Evolutionary conservation across 1,140 invertebrate species (phyloP).

Genomic region (Macrobrachium rosenbergii): DNA sequence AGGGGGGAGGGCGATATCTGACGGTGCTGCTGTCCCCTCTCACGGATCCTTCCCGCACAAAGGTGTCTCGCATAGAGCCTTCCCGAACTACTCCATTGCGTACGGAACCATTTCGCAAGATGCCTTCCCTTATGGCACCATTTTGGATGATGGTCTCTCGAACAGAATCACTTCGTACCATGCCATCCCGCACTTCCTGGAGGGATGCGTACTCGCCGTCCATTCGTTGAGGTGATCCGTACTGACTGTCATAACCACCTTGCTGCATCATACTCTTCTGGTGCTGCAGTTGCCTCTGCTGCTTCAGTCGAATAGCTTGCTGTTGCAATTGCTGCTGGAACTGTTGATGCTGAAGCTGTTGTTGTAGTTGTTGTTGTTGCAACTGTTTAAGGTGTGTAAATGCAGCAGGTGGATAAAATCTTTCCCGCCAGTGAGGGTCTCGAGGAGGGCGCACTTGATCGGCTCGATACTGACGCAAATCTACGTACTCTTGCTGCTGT

Average conservation of each 20-base stretch:
- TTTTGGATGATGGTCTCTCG: slow-evolving; percentile 8
- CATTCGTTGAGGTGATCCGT: slow-evolving; percentile 46
- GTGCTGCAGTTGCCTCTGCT: slow-evolving; percentile 32
- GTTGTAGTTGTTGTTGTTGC: slow-evolving; percentile 37
- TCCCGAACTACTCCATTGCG: slow-evolving; percentile 12
- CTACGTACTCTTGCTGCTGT: slow-evolving; percentile 59
- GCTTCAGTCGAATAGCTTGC: slow-evolving; percentile 35
- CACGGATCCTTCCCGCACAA: background rate
- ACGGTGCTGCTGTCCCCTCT: background rate
- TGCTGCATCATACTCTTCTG: slow-evolving; percentile 48
- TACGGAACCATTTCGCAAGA: slow-evolving; percentile 22
- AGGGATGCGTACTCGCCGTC: slow-evolving; percentile 56
- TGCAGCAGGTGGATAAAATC: slow-evolving; percentile 37
- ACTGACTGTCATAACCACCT: slow-evolving; percentile 37
- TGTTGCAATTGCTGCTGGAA: slow-evolving; percentile 26
- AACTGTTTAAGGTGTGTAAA: slow-evolving; percentile 54
- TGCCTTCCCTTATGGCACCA: slow-evolving; percentile 19
- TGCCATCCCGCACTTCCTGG: slow-evolving; percentile 46
- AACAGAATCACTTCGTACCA: slow-evolving; percentile 10
- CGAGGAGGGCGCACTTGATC: slow-evolving; percentile 49
- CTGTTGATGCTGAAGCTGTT: slow-evolving; percentile 36
- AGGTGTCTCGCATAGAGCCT: slow-evolving; percentile 5
- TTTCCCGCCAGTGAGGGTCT: slow-evolving; percentile 50
- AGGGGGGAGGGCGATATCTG: background rate
- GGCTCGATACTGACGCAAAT: slow-evolving; percentile 68